Evolutionary conservation across 2,888 invertebrate genomes (phyloP), one percentile per base, ranked within the genome.

Genomic region (Ophion ventricosus): DNA sequence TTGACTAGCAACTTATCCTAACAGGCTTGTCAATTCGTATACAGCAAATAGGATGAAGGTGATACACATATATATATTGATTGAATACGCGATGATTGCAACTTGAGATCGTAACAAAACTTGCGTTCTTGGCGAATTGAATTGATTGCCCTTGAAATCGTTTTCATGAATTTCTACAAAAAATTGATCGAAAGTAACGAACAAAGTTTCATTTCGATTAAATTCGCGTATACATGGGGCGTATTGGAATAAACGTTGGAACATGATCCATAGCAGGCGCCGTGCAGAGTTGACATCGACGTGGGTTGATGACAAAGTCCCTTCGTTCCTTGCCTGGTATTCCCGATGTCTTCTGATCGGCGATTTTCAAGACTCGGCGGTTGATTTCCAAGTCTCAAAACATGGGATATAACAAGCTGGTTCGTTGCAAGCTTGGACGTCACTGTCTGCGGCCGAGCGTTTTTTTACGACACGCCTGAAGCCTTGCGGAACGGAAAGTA

Each of bases 1-100:
- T 40, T 89, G 90, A 91, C 90, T 91, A 90, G 91, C 74, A 77
- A 84, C 83, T 82, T 83, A 84, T 7, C 74, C 74, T 80, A 64
- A 86, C 17, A 61, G 23, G 70, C 63, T 89, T 90, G 90, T 85
- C 91, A 90, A 14, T 91, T n/a, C 2, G 10, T 1, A 17, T 23
- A 4, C 23, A 26, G 4, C 57, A 23, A 25, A 59, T 25, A 14
- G 57, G 14, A 10, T 11, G 57, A 72, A 17, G 0, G 10, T 17
- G 59, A 70, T 35, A n/a, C n/a, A n/a, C n/a, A n/a, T n/a, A n/a
- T n/a, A n/a, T n/a, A 11, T 11, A 8, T 20, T 14, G 11, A 70
- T 29, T n/a, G 35, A 35, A 54, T 35, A 20, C 20, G 35, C 35
- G 64, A 17, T 35, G 35, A 59, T 74, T 43, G 61, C n/a, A 72